These are phyloP conservation scores for Amphipoea oculea DNA, from an alignment of 2,888 invertebrate genomes.

Conservation along the genomic window DNA sequence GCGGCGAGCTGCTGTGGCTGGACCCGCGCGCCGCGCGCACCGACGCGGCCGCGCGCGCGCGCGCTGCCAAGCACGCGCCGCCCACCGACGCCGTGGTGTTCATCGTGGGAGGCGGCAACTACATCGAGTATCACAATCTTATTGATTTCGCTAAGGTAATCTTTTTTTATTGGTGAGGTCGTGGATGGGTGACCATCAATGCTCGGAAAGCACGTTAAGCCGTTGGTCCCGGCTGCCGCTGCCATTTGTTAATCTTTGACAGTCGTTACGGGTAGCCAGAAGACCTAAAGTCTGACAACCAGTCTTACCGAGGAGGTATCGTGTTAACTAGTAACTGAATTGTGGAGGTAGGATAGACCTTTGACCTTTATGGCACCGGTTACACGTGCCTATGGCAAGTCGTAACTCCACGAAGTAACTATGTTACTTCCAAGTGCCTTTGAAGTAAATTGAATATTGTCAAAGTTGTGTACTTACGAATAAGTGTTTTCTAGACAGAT, in stretches of 20 bases:
- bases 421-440: neutral
- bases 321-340: too few relatives aligned
- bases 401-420: neutral
- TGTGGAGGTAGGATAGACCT: neutral
- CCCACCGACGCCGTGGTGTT: conserved; percentile 98
- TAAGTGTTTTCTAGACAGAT: too few relatives aligned
- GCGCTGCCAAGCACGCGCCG: conserved; percentile 91
- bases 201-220: neutral
- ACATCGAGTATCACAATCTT: conserved; percentile 99
- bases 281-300: neutral
- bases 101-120: conserved; percentile 98
- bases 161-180: neutral
- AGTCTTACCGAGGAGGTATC: neutral
- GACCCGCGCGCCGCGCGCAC: conserved; percentile 98
- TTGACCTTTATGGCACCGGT: too few relatives aligned
- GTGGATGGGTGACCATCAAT: neutral
- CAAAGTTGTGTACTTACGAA: neutral
- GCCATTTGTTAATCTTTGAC: neutral
- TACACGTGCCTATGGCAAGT: neutral
- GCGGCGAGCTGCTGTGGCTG: conserved; percentile 97
- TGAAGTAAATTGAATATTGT: neutral
- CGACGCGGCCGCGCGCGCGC: conserved; percentile 89
- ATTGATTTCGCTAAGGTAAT: conserved; percentile 97
- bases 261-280: neutral
- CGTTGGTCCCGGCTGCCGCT: neutral